Conservation (phyloP, 2,113 vertebrate genomes). For the Triplophysa rosa region DNA sequence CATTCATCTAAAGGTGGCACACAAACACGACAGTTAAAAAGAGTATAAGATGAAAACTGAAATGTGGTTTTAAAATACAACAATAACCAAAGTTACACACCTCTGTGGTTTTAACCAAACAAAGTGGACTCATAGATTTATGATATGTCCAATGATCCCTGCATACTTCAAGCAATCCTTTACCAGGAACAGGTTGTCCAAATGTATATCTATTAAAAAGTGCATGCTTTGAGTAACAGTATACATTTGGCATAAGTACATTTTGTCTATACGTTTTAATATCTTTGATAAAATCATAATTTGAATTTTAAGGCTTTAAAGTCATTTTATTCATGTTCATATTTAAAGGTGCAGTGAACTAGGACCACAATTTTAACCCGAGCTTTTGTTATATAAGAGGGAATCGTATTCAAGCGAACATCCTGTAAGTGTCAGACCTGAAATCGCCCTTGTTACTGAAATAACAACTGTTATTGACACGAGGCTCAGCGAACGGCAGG, state of each 20-base stretch:
- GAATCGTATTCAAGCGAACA: too few species aligned
- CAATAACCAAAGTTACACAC: not conserved
- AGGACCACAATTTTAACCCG: too few species aligned
- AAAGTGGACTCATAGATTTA: not conserved
- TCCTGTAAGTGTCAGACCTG: too few species aligned
- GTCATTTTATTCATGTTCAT: too few species aligned
- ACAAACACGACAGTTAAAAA: not conserved
- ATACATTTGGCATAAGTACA: too few species aligned
- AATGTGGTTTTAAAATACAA: not conserved
- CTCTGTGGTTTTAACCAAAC: conserved; percentile 42
- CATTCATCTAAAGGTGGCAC: conserved; percentile 44
- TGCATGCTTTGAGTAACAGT: not conserved
- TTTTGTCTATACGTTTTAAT: too few species aligned
- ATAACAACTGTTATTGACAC: too few species aligned
- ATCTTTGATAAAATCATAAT: not conserved
- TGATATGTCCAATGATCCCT: fast-evolving
- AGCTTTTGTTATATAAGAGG: too few species aligned
- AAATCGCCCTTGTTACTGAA: too few species aligned
- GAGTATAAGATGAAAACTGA: not conserved
- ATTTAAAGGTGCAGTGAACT: too few species aligned
- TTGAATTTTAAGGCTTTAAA: too few species aligned
- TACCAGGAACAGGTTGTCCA: conserved; percentile 68
- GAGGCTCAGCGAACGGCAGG: too few species aligned
- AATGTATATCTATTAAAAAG: conserved; percentile 66
- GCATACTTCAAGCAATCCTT: conserved; percentile 46